Percentiles rank a stretch among this genome's conserved stretches.
Evolutionary conservation across 2,113 vertebrate species (phyloP).

Genomic region (Erpornis zantholeuca): DNA sequence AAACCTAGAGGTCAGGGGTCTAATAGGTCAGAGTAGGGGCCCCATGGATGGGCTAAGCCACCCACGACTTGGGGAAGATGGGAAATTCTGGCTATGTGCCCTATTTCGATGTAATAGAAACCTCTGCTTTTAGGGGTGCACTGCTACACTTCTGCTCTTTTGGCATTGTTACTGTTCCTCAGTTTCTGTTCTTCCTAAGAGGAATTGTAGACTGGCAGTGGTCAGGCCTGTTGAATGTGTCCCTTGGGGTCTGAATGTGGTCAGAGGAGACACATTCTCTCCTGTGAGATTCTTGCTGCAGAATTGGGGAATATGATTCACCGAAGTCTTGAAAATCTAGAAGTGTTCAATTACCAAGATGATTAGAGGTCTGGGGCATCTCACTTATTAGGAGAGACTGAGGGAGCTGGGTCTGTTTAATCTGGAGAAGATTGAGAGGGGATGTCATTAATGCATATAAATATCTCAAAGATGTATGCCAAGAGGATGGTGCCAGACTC

Average conservation of each 20-base stretch:
- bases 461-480: neutral
- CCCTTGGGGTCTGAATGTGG: neutral
- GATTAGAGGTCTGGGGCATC: neutral
- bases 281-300: neutral
- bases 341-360: neutral
- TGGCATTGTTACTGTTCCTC: neutral
- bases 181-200: neutral
- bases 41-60: too few species aligned
- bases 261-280: neutral
- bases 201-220: neutral
- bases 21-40: too few species aligned
- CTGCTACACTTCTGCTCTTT: neutral
- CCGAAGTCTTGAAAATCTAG: neutral
- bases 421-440: neutral
- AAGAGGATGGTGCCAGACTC: neutral
- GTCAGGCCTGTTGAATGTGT: neutral
- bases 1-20: too few species aligned
- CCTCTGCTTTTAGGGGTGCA: too few species aligned
- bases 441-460: neutral
- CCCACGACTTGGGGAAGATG: too few species aligned
- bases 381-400: neutral
- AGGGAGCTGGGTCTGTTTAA: neutral
- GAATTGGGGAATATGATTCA: neutral
- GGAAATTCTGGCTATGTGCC: too few species aligned
- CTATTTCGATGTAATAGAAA: too few species aligned